Conservation (phyloP, 1,140 invertebrate genomes). For the Coelopa frigida region DNA sequence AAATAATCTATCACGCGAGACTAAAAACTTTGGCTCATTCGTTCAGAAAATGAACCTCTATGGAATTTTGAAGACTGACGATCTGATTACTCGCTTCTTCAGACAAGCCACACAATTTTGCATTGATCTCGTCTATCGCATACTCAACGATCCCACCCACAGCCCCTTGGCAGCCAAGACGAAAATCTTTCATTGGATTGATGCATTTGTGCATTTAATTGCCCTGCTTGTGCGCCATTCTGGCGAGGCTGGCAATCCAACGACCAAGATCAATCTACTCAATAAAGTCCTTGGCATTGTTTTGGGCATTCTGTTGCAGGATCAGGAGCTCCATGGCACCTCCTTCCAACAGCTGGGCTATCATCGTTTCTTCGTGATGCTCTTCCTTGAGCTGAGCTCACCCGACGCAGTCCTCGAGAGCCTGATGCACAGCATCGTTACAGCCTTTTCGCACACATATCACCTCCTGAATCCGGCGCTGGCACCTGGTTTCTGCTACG, state of each 20-base stretch:
- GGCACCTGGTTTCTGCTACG: slow-evolving; percentile 94
- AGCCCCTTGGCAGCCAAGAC: slow-evolving; percentile 62
- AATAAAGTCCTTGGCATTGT: slow-evolving; percentile 96
- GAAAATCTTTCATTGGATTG: slow-evolving; percentile 93
- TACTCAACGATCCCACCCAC: slow-evolving; percentile 50
- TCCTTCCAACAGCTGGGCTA: slow-evolving; percentile 97
- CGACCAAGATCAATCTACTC: slow-evolving; percentile 91
- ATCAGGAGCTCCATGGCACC: slow-evolving; percentile 79
- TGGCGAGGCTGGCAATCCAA: slow-evolving; percentile 78
- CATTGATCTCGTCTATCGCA: slow-evolving; percentile 87
- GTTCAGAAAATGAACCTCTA: slow-evolving; percentile 95
- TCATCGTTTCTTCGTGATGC: slow-evolving; percentile 93
- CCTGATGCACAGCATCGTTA: slow-evolving; percentile 53
- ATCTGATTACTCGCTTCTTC: slow-evolving; percentile 95
- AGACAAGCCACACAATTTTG: slow-evolving; percentile 94
- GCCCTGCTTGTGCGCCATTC: slow-evolving; percentile 94
- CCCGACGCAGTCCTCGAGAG: slow-evolving; percentile 76
- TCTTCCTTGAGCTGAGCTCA: slow-evolving; percentile 93
- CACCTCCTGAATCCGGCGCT: slow-evolving; percentile 90
- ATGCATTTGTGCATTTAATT: slow-evolving; percentile 91
- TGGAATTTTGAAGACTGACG: slow-evolving; percentile 95
- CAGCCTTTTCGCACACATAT: slow-evolving; percentile 85
- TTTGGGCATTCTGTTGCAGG: slow-evolving; percentile 86
- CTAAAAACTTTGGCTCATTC: slow-evolving; percentile 91
- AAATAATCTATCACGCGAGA: slow-evolving; percentile 67